Evolutionary conservation across 92 coral and sea anemone species (phyloP).

Genomic region (Parazoanthus darwini): DNA sequence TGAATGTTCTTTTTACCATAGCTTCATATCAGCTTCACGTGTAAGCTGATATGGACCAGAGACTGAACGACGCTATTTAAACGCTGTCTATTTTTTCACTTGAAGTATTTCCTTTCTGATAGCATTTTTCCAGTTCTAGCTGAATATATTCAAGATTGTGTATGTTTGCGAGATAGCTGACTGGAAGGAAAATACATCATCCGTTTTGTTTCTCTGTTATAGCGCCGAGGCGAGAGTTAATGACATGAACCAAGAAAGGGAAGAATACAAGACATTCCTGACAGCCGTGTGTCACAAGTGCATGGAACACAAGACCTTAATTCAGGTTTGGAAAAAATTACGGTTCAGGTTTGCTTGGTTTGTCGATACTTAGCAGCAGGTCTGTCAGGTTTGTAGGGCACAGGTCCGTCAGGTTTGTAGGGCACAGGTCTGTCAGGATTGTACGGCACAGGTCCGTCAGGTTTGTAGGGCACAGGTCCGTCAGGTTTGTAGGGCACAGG

Average conservation of each 20-base stretch:
- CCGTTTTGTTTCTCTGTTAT: not conserved
- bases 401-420: not conserved
- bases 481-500: no score
- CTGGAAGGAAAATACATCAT: no score
- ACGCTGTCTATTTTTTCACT: no score
- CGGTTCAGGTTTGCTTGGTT: not conserved
- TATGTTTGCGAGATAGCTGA: not conserved
- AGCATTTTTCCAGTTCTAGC: no score
- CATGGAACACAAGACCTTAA: slow-evolving; percentile 83
- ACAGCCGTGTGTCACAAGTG: slow-evolving; percentile 67
- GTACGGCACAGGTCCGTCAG: not conserved
- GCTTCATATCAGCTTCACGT: no score
- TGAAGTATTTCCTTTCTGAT: no score
- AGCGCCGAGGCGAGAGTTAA: slow-evolving; percentile 58
- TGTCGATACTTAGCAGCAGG: not conserved
- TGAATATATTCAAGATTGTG: not conserved
- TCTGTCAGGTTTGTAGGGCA: not conserved
- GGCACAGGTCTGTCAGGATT: not conserved
- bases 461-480: not conserved
- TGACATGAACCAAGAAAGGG: slow-evolving; percentile 59
- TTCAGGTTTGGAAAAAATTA: slow-evolving; percentile 43
- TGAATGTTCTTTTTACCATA: no score
- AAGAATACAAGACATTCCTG: slow-evolving; percentile 71
- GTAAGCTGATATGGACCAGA: no score
- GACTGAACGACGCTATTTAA: no score